Evolutionary conservation across 2,113 vertebrate species (phyloP).

Genomic region (Microcebus ravelobensis): DNA sequence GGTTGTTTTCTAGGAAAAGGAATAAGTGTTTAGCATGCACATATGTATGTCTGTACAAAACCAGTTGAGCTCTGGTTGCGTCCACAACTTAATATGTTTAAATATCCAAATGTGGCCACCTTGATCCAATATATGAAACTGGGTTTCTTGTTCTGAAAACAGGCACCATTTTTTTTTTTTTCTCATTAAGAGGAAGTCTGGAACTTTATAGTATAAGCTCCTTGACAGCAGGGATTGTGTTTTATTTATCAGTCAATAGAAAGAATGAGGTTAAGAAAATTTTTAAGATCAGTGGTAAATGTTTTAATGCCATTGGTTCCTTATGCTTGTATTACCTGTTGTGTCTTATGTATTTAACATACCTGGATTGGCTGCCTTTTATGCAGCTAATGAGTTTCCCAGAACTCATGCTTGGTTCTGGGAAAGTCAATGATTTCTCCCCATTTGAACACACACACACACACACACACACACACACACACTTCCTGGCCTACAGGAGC

Average conservation of each 20-base stretch:
- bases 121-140: neutral
- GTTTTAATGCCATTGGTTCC: neutral
- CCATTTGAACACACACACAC: no score
- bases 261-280: neutral
- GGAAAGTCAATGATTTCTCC: neutral
- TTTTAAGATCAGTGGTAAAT: neutral
- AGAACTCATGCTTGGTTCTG: neutral
- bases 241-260: slow-evolving; percentile 17
- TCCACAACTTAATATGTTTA: neutral
- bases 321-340: neutral
- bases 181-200: neutral
- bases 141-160: neutral
- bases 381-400: neutral
- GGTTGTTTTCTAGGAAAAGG: neutral
- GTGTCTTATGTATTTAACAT: neutral
- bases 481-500: neutral
- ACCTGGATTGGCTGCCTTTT: neutral
- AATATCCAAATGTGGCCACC: neutral
- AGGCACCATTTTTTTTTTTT: neutral
- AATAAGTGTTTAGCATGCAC: neutral
- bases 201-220: neutral
- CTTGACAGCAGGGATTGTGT: neutral
- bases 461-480: neutral
- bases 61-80: neutral
- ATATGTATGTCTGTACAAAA: neutral